Evolutionary conservation across 2,797 vertebrate genomes (phyloP), one percentile per base, ranked within the genome.

Genomic region (Otolemur crassicaudatus): DNA sequence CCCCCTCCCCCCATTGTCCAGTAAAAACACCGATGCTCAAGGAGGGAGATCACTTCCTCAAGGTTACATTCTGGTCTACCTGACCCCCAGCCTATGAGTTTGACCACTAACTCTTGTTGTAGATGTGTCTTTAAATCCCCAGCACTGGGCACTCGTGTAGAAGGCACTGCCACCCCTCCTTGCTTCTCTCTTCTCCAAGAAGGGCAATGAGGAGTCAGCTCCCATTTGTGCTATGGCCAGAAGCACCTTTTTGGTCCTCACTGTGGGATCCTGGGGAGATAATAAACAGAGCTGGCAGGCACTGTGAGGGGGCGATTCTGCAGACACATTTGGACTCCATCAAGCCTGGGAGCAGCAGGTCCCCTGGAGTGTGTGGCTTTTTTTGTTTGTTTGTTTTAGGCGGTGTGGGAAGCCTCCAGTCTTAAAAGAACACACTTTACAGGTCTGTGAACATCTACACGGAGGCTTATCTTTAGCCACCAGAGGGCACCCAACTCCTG

Each of bases 401-500:
- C 58, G 46, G 5, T 20, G 67, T 27, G 83, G 56, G 43, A 76
- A 53, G 75, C 65, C 61, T 67, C 5, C 25, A 27, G 31, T 11
- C 43, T 84, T 22, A 29, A 31, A 34, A 77, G 7, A 72, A 83
- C 56, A 12, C 56, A 46, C 63, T 81, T 46, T 37, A 29, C 22
- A 22, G 23, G 22, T 14, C 31, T 11, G 49, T 46, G 76, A 67
- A 19, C 5, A 19, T 92, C 84, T 89, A 63, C 63, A 80, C 46
- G 34, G 60, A 46, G 16, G 46, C 20, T 65, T 84, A 46, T 0
- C 13, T 46, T 11, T 63, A 49, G 61, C 94, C 96, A 91, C 92
- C 58, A 95, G 97, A 95, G 95, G 96, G 97, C 61, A 0, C 90
- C 43, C 27, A 23, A 53, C 27, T 53, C 85, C 79, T 2, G 11